These are phyloP conservation scores for Zosterops hypoxanthus DNA, from an alignment of 2,113 vertebrate species.

Conservation along the genomic window DNA sequence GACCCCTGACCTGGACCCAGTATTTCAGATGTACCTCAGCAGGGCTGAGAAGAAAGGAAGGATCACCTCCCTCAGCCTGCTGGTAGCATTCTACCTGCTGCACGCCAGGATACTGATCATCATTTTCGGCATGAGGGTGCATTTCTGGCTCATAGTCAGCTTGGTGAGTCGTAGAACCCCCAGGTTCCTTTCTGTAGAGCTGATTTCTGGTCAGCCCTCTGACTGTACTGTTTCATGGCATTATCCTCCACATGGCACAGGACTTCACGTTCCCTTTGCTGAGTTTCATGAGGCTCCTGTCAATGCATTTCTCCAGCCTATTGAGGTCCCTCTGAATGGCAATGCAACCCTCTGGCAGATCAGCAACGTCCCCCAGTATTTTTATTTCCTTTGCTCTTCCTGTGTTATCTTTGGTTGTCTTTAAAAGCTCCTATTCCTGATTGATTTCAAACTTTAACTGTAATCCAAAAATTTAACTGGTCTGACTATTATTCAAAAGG, in stretches of 20 bases:
- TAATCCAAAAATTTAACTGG: neutral
- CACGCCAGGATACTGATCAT: neutral
- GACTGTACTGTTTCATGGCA: neutral
- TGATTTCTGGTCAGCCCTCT: neutral
- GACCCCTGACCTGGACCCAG: neutral
- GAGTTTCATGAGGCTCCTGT: neutral
- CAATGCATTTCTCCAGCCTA: neutral
- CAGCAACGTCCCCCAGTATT: neutral
- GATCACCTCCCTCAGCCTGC: neutral
- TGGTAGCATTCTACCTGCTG: neutral
- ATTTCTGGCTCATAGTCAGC: neutral
- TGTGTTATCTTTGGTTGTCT: neutral
- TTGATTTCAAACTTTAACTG: neutral
- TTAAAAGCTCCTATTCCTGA: neutral
- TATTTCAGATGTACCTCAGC: neutral
- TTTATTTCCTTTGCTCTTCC: neutral
- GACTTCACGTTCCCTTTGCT: neutral
- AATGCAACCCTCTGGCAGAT: neutral
- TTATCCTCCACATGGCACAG: neutral
- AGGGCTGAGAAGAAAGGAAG: neutral
- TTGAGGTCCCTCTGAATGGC: neutral
- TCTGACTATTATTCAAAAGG: neutral
- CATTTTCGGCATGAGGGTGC: neutral
- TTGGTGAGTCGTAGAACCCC: neutral
- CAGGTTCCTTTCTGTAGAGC: neutral